A percentile compares a stretch with the other conserved stretches of the same genome.
These are phyloP conservation scores for Agrilus cyanescens DNA, from an alignment of 2,888 invertebrate genomes.

Conservation along the genomic window DNA sequence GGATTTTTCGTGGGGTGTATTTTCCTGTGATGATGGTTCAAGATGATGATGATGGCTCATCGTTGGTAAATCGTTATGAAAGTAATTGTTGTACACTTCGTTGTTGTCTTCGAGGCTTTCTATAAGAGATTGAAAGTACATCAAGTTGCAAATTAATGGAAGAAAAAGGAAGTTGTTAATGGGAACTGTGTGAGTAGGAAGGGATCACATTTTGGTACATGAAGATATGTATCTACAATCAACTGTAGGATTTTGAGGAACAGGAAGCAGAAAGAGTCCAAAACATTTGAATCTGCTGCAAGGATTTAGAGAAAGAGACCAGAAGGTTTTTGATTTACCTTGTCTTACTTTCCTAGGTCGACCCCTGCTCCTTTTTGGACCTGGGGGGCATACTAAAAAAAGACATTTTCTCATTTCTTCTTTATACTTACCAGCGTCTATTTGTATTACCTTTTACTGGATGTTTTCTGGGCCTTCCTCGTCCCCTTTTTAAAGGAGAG, in stretches of 20 bases:
- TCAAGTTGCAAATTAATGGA: too few relatives aligned
- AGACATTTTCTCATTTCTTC: neutral
- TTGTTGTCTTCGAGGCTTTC: too few relatives aligned
- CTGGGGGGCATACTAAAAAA: slow-evolving; percentile 4
- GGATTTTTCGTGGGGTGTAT: too few relatives aligned
- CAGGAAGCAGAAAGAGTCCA: neutral
- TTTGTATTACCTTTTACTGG: slow-evolving; percentile 26
- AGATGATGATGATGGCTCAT: too few relatives aligned
- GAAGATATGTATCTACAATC: neutral
- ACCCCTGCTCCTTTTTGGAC: slow-evolving; percentile 17
- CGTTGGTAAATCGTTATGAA: too few relatives aligned
- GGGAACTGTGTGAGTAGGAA: slow-evolving; percentile 11
- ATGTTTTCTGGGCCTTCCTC: slow-evolving; percentile 44
- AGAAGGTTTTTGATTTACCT: neutral
- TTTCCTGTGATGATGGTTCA: too few relatives aligned
- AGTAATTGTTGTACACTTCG: too few relatives aligned
- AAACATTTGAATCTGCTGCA: slow-evolving; percentile 1
- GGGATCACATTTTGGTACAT: slow-evolving; percentile 4
- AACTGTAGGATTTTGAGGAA: slow-evolving; percentile 1
- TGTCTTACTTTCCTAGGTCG: slow-evolving; percentile 18
- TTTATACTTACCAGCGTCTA: neutral
- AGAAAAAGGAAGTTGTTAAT: slow-evolving; percentile 12
- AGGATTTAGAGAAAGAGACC: neutral
- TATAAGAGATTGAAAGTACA: too few relatives aligned
- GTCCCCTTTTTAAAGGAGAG: slow-evolving; percentile 37